These are phyloP conservation scores for Bucorvus abyssinicus DNA, from an alignment of 2,797 vertebrate genomes.

Conservation along the genomic window DNA sequence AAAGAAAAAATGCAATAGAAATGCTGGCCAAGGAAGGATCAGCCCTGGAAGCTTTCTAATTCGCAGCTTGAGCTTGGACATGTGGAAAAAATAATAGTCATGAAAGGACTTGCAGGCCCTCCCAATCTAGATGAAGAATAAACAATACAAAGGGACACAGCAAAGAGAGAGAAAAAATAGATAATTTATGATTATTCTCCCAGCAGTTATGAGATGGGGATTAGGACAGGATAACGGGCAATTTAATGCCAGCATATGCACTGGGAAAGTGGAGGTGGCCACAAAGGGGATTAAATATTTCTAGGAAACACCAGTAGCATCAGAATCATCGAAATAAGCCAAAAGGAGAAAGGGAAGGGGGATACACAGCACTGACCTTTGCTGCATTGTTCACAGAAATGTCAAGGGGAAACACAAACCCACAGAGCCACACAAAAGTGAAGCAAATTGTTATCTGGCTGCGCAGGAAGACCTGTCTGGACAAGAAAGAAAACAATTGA, in stretches of 20 bases:
- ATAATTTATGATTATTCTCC: neutral
- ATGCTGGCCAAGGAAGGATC: constrained; percentile 16
- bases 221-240: neutral
- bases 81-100: constrained; percentile 54
- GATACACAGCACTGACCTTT: neutral
- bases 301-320: neutral
- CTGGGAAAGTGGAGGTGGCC: neutral
- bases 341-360: neutral
- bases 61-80: constrained; percentile 45
- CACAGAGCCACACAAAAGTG: neutral
- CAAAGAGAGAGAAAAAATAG: neutral
- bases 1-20: constrained; percentile 10
- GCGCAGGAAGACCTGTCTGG: neutral
- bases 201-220: constrained; percentile 1
- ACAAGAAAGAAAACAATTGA: neutral
- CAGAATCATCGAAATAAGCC: neutral
- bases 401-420: constrained; percentile 17
- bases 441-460: constrained; percentile 3
- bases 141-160: neutral
- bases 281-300: neutral
- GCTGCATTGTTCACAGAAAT: neutral
- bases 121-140: neutral
- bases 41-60: constrained; percentile 20
- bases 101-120: constrained; percentile 14
- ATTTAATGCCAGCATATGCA: neutral